phyloP scores from a whole-genome alignment of 1,140 invertebrate genomes.

The Drosophila persimilis region DNA sequence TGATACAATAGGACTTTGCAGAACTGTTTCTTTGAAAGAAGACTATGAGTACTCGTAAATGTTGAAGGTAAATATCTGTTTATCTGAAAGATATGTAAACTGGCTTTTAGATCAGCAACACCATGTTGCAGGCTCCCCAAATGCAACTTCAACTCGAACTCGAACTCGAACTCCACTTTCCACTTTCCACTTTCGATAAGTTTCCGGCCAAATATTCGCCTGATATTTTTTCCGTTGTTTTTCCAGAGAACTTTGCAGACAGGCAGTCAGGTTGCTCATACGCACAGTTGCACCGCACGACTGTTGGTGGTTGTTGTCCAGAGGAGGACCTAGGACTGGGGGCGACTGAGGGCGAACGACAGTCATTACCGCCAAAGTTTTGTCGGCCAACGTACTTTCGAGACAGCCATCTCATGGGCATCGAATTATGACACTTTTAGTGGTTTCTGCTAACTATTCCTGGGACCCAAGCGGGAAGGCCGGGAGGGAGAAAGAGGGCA shows the following conservation, averaged over 20 bases:
- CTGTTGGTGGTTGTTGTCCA: conserved; percentile 1
- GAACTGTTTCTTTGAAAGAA: too few relatives aligned
- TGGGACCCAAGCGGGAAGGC: conserved; percentile 1
- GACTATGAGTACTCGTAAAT: background rate
- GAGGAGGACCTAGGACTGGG: background rate
- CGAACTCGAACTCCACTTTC: background rate
- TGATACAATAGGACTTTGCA: too few relatives aligned
- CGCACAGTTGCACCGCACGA: conserved; percentile 47
- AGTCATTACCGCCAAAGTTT: conserved; percentile 76
- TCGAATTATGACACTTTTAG: conserved; percentile 83
- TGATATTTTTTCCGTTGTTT: conserved; percentile 33
- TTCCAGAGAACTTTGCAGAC: conserved; percentile 45
- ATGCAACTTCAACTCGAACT: conserved; percentile 18
- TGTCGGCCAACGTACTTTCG: conserved; percentile 73
- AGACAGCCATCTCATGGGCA: conserved; percentile 81
- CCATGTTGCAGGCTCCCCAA: background rate
- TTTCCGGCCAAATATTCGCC: conserved; percentile 37
- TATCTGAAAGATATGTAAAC: conserved; percentile 21
- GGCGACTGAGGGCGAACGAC: conserved; percentile 12
- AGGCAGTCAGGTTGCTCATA: conserved; percentile 51
- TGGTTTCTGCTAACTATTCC: conserved; percentile 76
- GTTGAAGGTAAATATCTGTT: conserved; percentile 42
- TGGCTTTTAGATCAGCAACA: too few relatives aligned
- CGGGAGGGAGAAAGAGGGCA: conserved; percentile 1
- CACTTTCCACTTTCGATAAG: conserved; percentile 38